Evolutionary conservation across 1,140 invertebrate species (phyloP).

Genomic region (Drosophila pachea): DNA sequence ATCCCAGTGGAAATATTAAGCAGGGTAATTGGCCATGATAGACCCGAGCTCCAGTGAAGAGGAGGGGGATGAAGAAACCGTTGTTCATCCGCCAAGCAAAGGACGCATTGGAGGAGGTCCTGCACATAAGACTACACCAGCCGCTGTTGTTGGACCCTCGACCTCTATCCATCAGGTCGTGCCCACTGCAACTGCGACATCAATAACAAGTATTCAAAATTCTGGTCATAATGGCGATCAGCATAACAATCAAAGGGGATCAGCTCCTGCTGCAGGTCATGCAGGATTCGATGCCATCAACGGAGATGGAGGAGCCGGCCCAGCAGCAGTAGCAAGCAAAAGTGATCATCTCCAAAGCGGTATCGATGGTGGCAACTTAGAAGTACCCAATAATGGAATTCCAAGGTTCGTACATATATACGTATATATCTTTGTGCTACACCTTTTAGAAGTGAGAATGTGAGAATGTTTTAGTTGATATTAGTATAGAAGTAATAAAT

Average conservation of each 20-base stretch:
- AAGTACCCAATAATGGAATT: conserved; percentile 69
- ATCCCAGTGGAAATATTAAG: neutral
- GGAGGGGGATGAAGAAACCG: conserved; percentile 90
- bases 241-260: conserved; percentile 27
- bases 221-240: conserved; percentile 53
- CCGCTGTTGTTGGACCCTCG: conserved; percentile 5
- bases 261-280: conserved; percentile 5
- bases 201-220: conserved; percentile 17
- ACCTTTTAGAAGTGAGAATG: no score
- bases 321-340: conserved; percentile 12
- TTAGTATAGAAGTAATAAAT: no score
- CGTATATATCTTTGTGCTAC: no score
- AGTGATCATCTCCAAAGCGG: conserved; percentile 39
- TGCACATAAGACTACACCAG: conserved; percentile 30
- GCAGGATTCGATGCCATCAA: conserved; percentile 25
- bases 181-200: conserved; percentile 22
- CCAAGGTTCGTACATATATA: conserved; percentile 53
- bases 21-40: conserved; percentile 82
- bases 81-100: conserved; percentile 71
- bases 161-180: conserved; percentile 1
- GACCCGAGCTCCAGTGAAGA: conserved; percentile 93
- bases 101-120: conserved; percentile 34
- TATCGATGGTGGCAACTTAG: conserved; percentile 59
- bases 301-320: neutral
- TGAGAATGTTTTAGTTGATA: no score